These are phyloP conservation scores for Centropus bengalensis DNA, from an alignment of 2,113 vertebrate genomes.

Conservation along the genomic window DNA sequence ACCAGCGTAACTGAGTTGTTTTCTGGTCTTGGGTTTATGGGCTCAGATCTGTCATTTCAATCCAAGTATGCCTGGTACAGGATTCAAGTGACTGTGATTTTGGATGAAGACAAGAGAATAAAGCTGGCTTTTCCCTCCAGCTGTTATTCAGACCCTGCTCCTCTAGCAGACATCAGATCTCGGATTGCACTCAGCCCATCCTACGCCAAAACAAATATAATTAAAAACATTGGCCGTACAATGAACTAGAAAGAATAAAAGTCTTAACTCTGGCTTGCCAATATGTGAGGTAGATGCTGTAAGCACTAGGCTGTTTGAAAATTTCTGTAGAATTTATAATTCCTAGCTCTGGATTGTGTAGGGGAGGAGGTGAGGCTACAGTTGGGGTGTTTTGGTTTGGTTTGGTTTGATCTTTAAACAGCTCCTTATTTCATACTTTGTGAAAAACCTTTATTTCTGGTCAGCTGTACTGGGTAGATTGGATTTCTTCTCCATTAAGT, in stretches of 20 bases:
- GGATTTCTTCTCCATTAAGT: neutral
- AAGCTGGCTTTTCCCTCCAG: neutral
- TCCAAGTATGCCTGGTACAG: neutral
- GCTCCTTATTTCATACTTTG: neutral
- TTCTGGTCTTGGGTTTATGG: neutral
- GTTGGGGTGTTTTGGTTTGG: neutral
- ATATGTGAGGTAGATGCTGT: neutral
- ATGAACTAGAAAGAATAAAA: neutral
- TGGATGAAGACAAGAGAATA: neutral
- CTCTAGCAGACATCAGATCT: neutral
- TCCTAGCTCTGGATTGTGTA: neutral
- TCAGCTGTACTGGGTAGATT: neutral
- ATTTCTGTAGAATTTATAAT: neutral
- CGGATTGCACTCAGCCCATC: neutral
- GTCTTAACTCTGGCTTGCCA: neutral
- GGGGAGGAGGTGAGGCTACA: fast-evolving
- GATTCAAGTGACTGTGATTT: neutral
- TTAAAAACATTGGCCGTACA: neutral
- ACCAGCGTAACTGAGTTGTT: neutral
- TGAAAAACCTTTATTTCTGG: neutral
- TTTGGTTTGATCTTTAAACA: neutral
- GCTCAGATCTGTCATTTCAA: neutral
- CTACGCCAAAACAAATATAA: constrained; percentile 8
- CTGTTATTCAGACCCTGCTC: neutral
- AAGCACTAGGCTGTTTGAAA: neutral